These are phyloP conservation scores for Macrotrachela quadricornifera DNA, from an alignment of 1,140 invertebrate species.

Conservation along the genomic window DNA sequence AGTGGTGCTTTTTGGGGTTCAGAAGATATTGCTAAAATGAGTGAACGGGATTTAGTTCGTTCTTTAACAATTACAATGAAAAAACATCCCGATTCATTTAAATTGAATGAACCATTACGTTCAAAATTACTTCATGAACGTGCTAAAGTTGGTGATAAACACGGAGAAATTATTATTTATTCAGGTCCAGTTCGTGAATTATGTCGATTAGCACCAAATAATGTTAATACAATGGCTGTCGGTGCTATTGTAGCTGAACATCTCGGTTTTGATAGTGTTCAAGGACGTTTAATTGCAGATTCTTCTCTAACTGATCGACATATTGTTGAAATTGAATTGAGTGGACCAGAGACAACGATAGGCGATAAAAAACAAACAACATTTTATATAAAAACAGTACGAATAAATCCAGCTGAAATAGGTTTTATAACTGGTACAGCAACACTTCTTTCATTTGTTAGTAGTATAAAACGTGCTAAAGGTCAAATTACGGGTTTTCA, in stretches of 20 bases:
- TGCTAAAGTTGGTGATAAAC: too few relatives aligned
- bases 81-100: conserved; percentile 39
- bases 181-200: conserved; percentile 36
- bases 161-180: too few relatives aligned
- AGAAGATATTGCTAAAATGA: conserved; percentile 42
- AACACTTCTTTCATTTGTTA: conserved; percentile 38
- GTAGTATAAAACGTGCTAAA: too few relatives aligned
- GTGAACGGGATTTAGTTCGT: conserved; percentile 36
- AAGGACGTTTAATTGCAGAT: conserved; percentile 35
- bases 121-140: too few relatives aligned
- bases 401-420: conserved; percentile 36
- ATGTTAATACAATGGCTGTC: conserved; percentile 41
- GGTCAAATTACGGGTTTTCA: too few relatives aligned
- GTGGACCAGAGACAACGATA: conserved; percentile 32
- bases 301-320: conserved; percentile 38
- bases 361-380: conserved; percentile 12
- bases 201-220: conserved; percentile 40
- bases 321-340: conserved; percentile 38
- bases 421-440: conserved; percentile 38
- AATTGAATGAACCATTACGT: too few relatives aligned
- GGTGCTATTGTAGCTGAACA: conserved; percentile 38
- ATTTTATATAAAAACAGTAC: conserved; percentile 34
- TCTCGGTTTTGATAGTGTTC: conserved; percentile 40
- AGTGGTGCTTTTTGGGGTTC: conserved; percentile 42
- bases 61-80: conserved; percentile 38